These are phyloP conservation scores for Pandion haliaetus DNA, from an alignment of 2,113 vertebrate species.

Conservation along the genomic window DNA sequence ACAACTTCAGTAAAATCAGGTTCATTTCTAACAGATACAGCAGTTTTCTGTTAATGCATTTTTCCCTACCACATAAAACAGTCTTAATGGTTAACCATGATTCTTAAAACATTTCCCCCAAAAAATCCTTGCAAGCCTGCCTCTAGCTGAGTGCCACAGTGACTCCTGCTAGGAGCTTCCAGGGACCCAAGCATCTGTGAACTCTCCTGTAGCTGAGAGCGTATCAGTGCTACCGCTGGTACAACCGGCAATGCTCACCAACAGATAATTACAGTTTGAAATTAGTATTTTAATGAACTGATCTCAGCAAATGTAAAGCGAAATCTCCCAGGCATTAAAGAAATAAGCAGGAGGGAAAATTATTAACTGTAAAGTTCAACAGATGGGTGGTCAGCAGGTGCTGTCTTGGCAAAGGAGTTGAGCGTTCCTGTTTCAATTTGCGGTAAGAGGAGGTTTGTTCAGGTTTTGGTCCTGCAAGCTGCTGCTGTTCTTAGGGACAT, in stretches of 20 bases:
- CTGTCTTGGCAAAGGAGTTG: neutral
- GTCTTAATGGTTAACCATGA: neutral
- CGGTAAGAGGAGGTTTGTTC: neutral
- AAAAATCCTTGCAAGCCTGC: neutral
- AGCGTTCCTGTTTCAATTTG: neutral
- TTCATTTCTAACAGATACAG: neutral
- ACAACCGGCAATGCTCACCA: constrained; percentile 33
- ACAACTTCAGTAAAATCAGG: neutral
- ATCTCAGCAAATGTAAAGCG: constrained; percentile 64
- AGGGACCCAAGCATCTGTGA: constrained; percentile 56
- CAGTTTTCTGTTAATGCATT: neutral
- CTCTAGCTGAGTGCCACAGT: neutral
- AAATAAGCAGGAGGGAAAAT: constrained; percentile 50
- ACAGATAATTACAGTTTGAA: constrained; percentile 76
- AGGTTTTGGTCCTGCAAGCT: neutral
- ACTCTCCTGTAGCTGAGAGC: constrained; percentile 48
- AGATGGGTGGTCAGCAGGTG: constrained; percentile 47
- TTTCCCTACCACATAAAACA: neutral
- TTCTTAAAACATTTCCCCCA: neutral
- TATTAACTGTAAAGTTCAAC: constrained; percentile 49
- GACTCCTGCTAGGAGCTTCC: constrained; percentile 26
- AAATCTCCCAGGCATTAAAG: constrained; percentile 70
- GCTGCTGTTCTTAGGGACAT: neutral
- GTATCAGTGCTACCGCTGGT: neutral
- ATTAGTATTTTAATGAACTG: constrained; percentile 79